Conservation (phyloP, 2,113 vertebrate genomes). For the Gallinago media region DNA sequence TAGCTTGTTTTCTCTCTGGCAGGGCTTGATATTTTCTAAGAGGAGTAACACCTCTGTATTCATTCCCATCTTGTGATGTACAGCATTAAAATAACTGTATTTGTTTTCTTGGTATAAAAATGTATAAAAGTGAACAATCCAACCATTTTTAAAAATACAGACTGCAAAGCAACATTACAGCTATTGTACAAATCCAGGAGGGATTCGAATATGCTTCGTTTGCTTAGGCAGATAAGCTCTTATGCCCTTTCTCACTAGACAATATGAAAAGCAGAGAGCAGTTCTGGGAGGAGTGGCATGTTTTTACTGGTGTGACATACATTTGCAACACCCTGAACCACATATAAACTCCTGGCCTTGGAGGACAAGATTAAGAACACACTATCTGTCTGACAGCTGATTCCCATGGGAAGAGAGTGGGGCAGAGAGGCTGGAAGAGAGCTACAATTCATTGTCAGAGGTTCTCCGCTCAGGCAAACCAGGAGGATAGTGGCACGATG, state of each 20-base stretch:
- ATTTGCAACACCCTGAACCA: not conserved
- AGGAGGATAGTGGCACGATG: not conserved
- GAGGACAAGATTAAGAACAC: not conserved
- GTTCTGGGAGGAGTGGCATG: accelerated
- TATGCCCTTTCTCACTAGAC: not conserved
- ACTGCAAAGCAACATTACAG: not conserved
- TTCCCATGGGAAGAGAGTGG: not conserved
- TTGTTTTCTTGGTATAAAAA: not conserved
- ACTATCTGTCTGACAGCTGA: not conserved
- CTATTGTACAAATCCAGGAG: not conserved
- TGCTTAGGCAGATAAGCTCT: not conserved
- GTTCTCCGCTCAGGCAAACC: not conserved
- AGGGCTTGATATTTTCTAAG: not conserved
- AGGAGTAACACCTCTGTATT: not conserved
- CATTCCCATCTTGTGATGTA: not conserved
- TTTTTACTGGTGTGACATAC: not conserved
- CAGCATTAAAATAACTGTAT: not conserved
- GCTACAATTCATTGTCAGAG: not conserved
- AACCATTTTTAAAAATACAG: not conserved
- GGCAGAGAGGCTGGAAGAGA: not conserved
- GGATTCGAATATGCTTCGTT: not conserved
- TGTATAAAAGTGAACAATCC: not conserved
- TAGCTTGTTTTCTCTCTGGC: not conserved
- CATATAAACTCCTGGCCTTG: not conserved
- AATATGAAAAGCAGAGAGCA: not conserved